phyloP scores from a whole-genome alignment of 1,140 invertebrate species.

The Dreissena polymorpha region DNA sequence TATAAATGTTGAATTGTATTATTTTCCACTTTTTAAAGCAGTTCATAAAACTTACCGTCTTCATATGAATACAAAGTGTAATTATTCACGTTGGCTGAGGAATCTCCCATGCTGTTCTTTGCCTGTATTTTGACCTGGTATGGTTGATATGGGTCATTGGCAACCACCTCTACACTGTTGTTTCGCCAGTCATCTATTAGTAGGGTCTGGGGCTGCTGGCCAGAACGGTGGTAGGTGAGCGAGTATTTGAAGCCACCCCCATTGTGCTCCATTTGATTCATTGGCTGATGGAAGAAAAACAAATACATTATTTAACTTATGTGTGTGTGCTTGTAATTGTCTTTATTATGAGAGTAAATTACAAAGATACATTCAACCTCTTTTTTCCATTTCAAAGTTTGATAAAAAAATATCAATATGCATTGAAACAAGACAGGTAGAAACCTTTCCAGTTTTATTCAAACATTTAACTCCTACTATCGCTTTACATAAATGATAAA shows the following conservation, averaged over 20 bases:
- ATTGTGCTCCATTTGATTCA: constrained; percentile 98
- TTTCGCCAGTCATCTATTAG: constrained; percentile 64
- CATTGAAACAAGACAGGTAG: too few relatives aligned
- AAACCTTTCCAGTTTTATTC: too few relatives aligned
- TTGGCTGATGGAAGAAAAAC: constrained; percentile 83
- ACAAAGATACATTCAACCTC: too few relatives aligned
- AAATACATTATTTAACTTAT: background rate
- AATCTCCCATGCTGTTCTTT: constrained; percentile 84
- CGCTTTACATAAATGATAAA: too few relatives aligned
- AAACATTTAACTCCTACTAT: too few relatives aligned
- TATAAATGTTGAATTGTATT: too few relatives aligned
- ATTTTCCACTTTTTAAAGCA: too few relatives aligned
- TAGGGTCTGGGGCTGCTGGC: constrained; percentile 35
- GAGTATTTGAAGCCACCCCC: constrained; percentile 95
- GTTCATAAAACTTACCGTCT: constrained; percentile 51
- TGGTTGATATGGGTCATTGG: constrained; percentile 87
- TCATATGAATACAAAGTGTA: constrained; percentile 46
- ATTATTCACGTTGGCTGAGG: constrained; percentile 26
- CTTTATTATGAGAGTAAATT: too few relatives aligned
- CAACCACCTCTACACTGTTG: constrained; percentile 41
- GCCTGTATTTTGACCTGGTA: constrained; percentile 96
- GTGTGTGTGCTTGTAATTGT: too few relatives aligned
- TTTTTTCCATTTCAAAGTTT: too few relatives aligned
- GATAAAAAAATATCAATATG: too few relatives aligned
- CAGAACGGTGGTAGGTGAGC: constrained; percentile 86